These are phyloP conservation scores for Bombus waltoni DNA, from an alignment of 1,140 invertebrate species.

Conservation along the genomic window DNA sequence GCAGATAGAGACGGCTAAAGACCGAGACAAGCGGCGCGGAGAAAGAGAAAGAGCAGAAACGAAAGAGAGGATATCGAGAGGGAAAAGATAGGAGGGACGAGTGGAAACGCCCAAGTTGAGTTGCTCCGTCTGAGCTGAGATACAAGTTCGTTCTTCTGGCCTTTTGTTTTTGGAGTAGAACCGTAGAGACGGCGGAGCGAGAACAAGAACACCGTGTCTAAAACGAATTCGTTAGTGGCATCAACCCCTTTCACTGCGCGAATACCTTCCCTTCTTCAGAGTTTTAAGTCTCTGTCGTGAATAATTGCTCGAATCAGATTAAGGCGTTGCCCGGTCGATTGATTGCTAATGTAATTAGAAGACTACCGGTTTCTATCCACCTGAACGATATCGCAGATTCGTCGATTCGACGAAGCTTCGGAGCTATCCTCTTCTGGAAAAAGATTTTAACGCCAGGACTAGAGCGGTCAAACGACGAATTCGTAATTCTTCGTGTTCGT, in stretches of 20 bases:
- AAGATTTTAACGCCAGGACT: background rate
- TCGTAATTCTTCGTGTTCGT: no score
- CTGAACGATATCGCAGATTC: background rate
- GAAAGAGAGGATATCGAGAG: constrained; percentile 43
- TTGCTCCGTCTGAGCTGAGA: constrained; percentile 59
- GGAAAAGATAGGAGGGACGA: constrained; percentile 16
- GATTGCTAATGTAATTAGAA: constrained; percentile 55
- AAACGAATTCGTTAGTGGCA: constrained; percentile 65
- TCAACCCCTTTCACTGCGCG: constrained; percentile 52
- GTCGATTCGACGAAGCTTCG: background rate
- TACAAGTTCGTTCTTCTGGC: constrained; percentile 69
- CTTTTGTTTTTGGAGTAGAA: constrained; percentile 67
- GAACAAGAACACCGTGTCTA: constrained; percentile 47
- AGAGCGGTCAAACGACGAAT: background rate
- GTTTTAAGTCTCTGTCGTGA: constrained; percentile 60
- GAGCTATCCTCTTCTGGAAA: background rate
- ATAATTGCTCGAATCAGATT: constrained; percentile 67
- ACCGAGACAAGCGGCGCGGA: background rate
- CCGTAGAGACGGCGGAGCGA: constrained; percentile 22
- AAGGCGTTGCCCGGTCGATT: constrained; percentile 51
- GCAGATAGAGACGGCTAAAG: constrained; percentile 52
- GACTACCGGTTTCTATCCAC: background rate
- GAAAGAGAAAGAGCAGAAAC: constrained; percentile 3
- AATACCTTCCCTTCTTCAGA: constrained; percentile 11
- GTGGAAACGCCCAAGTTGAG: constrained; percentile 60